These are phyloP conservation scores for Hoplias malabaricus DNA, from an alignment of 2,113 vertebrate genomes.

Conservation along the genomic window DNA sequence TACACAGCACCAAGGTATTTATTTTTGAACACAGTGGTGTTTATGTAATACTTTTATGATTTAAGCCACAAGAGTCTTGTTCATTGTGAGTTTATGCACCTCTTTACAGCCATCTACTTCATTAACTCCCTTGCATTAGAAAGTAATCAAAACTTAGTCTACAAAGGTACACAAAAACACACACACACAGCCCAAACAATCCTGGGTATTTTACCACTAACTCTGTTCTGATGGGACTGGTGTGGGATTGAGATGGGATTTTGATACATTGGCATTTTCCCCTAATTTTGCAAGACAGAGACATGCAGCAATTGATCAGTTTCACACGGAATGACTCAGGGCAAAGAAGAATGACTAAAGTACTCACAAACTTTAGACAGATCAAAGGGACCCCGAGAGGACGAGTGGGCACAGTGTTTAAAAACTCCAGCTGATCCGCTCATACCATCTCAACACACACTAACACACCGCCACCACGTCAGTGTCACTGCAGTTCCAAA, in stretches of 20 bases:
- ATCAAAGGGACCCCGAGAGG: no score
- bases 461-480: no score
- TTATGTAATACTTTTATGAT: not conserved
- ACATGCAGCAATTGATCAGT: not conserved
- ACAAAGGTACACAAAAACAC: not conserved
- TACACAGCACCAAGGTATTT: no score
- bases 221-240: not conserved
- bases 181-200: not conserved
- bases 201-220: not conserved
- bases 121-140: constrained; percentile 15
- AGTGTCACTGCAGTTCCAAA: no score
- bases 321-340: not conserved
- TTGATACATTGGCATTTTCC: constrained; percentile 4
- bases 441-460: no score
- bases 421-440: no score
- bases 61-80: not conserved
- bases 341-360: no score
- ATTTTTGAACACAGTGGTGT: no score
- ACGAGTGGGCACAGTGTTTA: no score
- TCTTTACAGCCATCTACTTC: not conserved
- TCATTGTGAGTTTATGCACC: not conserved
- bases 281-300: not conserved
- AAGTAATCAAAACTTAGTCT: constrained; percentile 7
- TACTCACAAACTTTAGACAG: not conserved
- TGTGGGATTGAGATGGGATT: not conserved